Percentiles rank a stretch among this genome's conserved stretches.
Conservation (phyloP, 2,888 invertebrate species). For the Zaprionus lineosus region DNA sequence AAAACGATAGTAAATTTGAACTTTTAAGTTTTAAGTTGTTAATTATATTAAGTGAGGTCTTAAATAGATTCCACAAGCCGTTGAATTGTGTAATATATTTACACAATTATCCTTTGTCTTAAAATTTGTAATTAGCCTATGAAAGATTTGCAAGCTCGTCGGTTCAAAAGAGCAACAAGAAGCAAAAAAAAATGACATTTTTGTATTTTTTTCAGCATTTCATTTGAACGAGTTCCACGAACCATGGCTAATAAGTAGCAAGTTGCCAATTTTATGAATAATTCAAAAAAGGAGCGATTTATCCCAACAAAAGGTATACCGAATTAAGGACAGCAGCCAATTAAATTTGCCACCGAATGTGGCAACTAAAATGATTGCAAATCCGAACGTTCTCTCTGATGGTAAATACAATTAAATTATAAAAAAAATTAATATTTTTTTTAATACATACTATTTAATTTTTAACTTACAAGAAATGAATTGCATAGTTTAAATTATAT, state of each 20-base stretch:
- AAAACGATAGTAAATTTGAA: no score
- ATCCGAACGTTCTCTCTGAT: constrained; percentile 18
- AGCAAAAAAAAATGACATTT: constrained; percentile 22
- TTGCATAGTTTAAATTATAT: no score
- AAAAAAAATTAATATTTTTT: constrained; percentile 58
- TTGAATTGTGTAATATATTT: no score
- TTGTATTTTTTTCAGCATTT: constrained; percentile 30
- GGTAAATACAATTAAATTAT: constrained; percentile 57
- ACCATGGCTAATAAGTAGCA: constrained; percentile 57
- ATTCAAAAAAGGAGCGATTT: no score
- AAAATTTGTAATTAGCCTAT: no score
- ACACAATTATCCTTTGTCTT: no score
- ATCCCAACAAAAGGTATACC: no score
- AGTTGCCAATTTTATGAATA: no score
- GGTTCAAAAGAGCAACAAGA: constrained; percentile 31
- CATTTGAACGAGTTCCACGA: constrained; percentile 43
- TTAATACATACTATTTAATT: constrained; percentile 59
- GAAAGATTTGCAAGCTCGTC: constrained; percentile 22
- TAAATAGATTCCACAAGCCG: no score
- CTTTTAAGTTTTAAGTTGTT: no score
- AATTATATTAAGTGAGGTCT: no score
- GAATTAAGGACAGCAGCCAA: constrained; percentile 42
- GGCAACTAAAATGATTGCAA: constrained; percentile 55
- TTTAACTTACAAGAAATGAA: no score
- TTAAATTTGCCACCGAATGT: constrained; percentile 44